A percentile compares a stretch with the other conserved stretches of the same genome.
These are phyloP conservation scores for Garrulus glandarius DNA, from an alignment of 2,797 vertebrate genomes.

Conservation along the genomic window DNA sequence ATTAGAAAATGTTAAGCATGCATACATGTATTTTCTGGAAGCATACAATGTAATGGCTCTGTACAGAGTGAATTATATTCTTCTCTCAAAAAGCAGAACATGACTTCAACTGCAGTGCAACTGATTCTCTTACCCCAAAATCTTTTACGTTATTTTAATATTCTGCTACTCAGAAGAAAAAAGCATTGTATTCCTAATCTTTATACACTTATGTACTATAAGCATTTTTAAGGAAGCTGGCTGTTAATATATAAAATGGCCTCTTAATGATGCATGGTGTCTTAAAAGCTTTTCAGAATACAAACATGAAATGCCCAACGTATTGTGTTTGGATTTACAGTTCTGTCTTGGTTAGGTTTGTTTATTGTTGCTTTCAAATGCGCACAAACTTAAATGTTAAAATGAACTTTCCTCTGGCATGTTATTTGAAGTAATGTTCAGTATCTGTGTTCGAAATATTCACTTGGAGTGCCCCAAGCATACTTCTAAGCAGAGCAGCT, in stretches of 20 bases:
- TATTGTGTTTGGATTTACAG: background rate
- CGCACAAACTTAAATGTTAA: background rate
- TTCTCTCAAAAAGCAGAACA: background rate
- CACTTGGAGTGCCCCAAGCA: background rate
- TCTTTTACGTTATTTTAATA: background rate
- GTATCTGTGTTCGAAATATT: background rate
- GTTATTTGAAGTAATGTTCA: background rate
- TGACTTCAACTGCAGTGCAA: background rate
- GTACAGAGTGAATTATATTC: background rate
- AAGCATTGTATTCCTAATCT: background rate
- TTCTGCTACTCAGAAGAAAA: background rate
- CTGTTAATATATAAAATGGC: background rate
- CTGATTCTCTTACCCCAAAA: background rate
- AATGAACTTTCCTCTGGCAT: background rate
- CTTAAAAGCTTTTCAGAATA: background rate
- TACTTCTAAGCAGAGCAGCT: background rate
- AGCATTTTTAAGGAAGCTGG: background rate
- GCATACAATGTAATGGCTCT: background rate
- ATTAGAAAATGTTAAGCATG: background rate
- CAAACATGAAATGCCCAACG: background rate
- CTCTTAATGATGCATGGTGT: background rate
- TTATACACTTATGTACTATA: background rate
- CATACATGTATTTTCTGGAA: background rate
- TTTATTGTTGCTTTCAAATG: background rate
- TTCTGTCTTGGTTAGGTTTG: background rate